phyloP scores from a whole-genome alignment of 1,140 invertebrate genomes.

The Hormaphis cornu region DNA sequence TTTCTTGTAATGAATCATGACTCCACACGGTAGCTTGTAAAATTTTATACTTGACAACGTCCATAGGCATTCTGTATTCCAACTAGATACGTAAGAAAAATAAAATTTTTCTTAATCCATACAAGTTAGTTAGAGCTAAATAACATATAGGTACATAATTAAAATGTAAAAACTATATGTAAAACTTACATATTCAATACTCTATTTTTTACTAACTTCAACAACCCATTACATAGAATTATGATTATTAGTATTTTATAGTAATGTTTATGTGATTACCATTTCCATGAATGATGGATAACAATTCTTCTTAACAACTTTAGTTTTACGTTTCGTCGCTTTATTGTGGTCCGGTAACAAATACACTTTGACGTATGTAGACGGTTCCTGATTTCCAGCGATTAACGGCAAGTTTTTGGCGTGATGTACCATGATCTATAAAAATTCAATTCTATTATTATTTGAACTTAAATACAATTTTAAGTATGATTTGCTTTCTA shows the following conservation, averaged over 20 bases:
- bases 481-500: too few species aligned
- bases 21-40: constrained; percentile 92
- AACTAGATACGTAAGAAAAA: constrained; percentile 50
- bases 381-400: constrained; percentile 66
- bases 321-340: constrained; percentile 89
- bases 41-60: constrained; percentile 61
- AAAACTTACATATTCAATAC: too few species aligned
- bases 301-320: constrained; percentile 80
- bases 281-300: constrained; percentile 98
- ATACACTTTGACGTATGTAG: constrained; percentile 90
- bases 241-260: not conserved
- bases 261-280: constrained; percentile 48
- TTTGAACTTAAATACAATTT: too few species aligned
- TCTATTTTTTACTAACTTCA: too few species aligned
- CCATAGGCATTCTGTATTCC: constrained; percentile 76
- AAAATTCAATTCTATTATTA: not conserved
- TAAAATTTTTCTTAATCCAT: too few species aligned
- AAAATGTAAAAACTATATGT: too few species aligned
- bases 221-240: too few species aligned
- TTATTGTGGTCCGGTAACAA: constrained; percentile 78
- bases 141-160: too few species aligned
- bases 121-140: not conserved
- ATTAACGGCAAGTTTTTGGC: constrained; percentile 70
- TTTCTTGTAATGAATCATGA: constrained; percentile 88
- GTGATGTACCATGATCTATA: constrained; percentile 73